phyloP scores from a whole-genome alignment of 2,797 vertebrate species.

The Aselliscus stoliczkanus region DNA sequence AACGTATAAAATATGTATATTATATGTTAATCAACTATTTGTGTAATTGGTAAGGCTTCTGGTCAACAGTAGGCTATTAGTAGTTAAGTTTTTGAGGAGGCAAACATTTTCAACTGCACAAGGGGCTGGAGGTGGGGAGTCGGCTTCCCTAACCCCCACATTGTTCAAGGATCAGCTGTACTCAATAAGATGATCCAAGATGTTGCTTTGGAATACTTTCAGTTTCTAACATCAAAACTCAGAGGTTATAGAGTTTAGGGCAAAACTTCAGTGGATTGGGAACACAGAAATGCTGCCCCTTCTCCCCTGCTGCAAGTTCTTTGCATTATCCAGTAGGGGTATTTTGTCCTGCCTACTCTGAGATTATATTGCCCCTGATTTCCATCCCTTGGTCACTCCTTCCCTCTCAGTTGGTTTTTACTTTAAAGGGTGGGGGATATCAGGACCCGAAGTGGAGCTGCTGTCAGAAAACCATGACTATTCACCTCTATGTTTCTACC shows the following conservation, averaged over 20 bases:
- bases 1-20: background rate
- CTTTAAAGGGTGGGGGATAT: background rate
- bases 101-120: background rate
- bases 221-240: background rate
- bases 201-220: background rate
- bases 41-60: background rate
- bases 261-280: background rate
- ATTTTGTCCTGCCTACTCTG: background rate
- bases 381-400: background rate
- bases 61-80: background rate
- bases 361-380: background rate
- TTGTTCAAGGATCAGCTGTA: background rate
- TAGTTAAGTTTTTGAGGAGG: background rate
- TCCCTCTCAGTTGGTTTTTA: background rate
- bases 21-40: background rate
- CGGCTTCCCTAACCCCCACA: background rate
- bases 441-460: background rate
- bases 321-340: background rate
- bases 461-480: background rate
- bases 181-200: background rate
- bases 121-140: background rate
- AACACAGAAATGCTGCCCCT: rapidly evolving
- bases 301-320: background rate
- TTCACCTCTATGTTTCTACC: background rate
- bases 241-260: background rate